Base-by-base conservation (phyloP, 1,140 invertebrate species). In the Drosophila melanica region DNA sequence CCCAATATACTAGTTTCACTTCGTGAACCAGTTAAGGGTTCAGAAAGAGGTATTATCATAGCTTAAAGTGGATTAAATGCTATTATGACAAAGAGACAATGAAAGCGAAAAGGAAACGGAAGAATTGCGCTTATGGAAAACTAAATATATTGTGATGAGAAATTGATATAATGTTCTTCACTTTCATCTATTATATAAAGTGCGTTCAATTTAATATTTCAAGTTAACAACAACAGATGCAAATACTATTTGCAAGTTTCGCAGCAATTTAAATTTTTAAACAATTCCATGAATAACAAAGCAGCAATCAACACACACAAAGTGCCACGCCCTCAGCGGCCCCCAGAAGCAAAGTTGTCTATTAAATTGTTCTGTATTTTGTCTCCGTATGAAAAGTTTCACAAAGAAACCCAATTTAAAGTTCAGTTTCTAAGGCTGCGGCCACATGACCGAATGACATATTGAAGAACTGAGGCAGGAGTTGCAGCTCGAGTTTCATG, bases 251-350 rank as follows among this genome's bases (percentile, higher is more conserved):
- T 81, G 59, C 54, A 86, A 86, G 66, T 78, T 72, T 47, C 35
- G 35, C 48, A 66, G 63, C 75, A 78, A 81, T 86, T 67, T 86
- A 86, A 81, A 86, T 85, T 81, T 81, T 78, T 75, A 85, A 85
- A 64, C 75, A 78, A 81, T 86, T 86, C 81, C 77, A 86, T 86
- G 81, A 85, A 85, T 85, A 86, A 72, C 70, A 81, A 85, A 85
- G 47, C 57, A 78, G 77, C 70, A 86, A 86, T 85, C 77, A 85
- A 68, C 81, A 69, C 77, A 68, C 42, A 42, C 50, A 39, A 33
- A 45, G 35, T 33, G 54, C 50, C 64, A 60, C 44, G 47, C 59
- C 62, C 54, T 47, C 35, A 44, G 55, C 20, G 51, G 44, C 54
- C 39, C 42, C 42, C 54, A 54, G 23, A 48, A 39, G 51, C 39